Conservation (phyloP, 2,113 vertebrate species). For the Hippocampus guttulatus region DNA sequence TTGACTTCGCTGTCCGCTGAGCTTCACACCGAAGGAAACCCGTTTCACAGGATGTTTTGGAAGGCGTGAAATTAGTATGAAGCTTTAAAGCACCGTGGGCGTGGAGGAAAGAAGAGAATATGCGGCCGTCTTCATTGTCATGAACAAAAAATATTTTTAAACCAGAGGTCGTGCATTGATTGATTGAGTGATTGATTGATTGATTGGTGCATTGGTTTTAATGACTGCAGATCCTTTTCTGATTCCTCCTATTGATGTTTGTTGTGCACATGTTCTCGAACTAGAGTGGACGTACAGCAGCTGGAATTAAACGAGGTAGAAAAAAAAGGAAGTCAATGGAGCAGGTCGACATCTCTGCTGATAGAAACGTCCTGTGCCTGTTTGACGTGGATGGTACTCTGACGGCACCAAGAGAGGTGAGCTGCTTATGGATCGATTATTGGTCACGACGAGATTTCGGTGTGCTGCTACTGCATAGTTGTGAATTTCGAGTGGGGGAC, state of each 20-base stretch:
- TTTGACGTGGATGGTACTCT: constrained; percentile 96
- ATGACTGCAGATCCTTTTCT: background rate
- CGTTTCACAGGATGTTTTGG: background rate
- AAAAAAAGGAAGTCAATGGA: constrained; percentile 1
- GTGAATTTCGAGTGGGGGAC: too few species aligned
- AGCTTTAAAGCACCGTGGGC: background rate
- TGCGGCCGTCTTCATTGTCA: background rate
- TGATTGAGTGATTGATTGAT: background rate
- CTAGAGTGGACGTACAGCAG: background rate
- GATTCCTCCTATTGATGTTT: background rate
- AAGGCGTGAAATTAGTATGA: background rate
- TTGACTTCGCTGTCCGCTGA: constrained; percentile 37
- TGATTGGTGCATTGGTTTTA: background rate
- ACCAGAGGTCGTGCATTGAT: background rate
- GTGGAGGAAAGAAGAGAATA: background rate
- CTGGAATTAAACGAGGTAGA: background rate
- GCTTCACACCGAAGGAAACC: constrained; percentile 1
- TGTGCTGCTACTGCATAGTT: too few species aligned
- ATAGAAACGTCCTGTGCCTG: constrained; percentile 78
- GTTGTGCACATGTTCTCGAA: background rate
- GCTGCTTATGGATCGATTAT: background rate
- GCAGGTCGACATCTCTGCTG: constrained; percentile 1
- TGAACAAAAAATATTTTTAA: background rate
- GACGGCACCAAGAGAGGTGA: constrained; percentile 87
- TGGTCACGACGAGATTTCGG: too few species aligned